phyloP scores from a whole-genome alignment of 2,797 vertebrate species.

The Taeniopygia guttata region DNA sequence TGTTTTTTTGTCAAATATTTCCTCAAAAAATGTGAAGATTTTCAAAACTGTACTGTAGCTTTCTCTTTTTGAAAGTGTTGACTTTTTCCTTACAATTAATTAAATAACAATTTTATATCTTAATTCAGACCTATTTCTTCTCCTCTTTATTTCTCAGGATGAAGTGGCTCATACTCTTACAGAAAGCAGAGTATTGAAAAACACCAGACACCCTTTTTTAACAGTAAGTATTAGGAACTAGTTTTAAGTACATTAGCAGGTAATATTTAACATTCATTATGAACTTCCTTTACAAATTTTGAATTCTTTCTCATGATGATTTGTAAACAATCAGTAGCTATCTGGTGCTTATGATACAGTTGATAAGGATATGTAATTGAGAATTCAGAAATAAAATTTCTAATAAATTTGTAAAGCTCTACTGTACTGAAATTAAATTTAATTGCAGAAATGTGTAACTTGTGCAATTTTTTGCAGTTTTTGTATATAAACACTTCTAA shows the following conservation, averaged over 20 bases:
- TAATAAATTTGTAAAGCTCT: neutral
- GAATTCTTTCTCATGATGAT: neutral
- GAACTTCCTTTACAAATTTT: neutral
- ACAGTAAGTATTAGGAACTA: constrained; percentile 83
- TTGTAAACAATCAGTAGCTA: neutral
- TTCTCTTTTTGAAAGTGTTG: neutral
- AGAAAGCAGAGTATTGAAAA: constrained; percentile 96
- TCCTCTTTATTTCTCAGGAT: constrained; percentile 80
- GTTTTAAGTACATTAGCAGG: neutral
- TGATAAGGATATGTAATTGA: neutral
- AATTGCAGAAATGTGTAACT: neutral
- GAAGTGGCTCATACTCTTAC: constrained; percentile 98
- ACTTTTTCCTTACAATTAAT: neutral
- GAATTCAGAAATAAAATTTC: neutral
- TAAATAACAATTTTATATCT: neutral
- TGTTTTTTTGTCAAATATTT: neutral
- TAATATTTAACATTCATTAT: neutral
- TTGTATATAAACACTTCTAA: neutral
- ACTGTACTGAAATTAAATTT: neutral
- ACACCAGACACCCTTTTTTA: constrained; percentile 95
- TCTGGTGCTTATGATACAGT: neutral
- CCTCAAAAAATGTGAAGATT: neutral
- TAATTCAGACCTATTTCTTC: neutral
- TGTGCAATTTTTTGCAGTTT: neutral
- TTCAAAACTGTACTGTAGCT: neutral